Evolutionary conservation across 2,113 vertebrate genomes (phyloP), one percentile per base, ranked within the genome.

Genomic region (Lathamus discolor): DNA sequence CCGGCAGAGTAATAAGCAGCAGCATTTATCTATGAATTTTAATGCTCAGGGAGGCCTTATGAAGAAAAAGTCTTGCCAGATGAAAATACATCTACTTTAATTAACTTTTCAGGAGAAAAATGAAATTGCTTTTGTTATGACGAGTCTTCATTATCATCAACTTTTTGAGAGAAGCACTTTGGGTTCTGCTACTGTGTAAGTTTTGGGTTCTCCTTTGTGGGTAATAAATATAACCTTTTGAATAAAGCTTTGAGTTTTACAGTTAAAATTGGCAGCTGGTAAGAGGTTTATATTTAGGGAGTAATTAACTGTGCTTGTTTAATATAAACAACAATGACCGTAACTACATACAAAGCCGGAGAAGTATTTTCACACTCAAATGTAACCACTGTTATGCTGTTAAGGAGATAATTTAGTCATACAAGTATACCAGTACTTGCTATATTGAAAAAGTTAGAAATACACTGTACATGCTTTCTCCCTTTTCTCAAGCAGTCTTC

Each of bases 81-180:
- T 96, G 88, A 97, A 96, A 92, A 77, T 92, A 27, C 79, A 33
- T 93, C 93, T 86, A 90, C 91, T 96, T 87, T 76, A 92, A 95
- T 96, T 96, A 63, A 95, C 70, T 98, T 98, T 97, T 46, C 98
- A 99, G 99, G 98, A 86, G 72, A 79, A 94, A 72, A 95, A 95
- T 66, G 98, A 98, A 27, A 96, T 99, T 80, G 99, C 98, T 61
- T 99, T 99, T 95, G 83, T 99, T 93, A 97, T 98, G 97, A 97
- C 96, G 20, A 98, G 95, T 88, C 98, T 99, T 85, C 99, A 99
- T 97, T 98, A 98, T 97, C 97, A 99, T 97, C 97, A 91, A 63
- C 98, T 99, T 51, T 93, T 99, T 93, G 98, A 99, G 97, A 99
- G 97, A 97, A 99, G 98, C 97, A 97, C 96, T 48, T 94, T 98